These are phyloP conservation scores for Sebastes minor DNA, from an alignment of 2,797 vertebrate genomes.

Conservation along the genomic window DNA sequence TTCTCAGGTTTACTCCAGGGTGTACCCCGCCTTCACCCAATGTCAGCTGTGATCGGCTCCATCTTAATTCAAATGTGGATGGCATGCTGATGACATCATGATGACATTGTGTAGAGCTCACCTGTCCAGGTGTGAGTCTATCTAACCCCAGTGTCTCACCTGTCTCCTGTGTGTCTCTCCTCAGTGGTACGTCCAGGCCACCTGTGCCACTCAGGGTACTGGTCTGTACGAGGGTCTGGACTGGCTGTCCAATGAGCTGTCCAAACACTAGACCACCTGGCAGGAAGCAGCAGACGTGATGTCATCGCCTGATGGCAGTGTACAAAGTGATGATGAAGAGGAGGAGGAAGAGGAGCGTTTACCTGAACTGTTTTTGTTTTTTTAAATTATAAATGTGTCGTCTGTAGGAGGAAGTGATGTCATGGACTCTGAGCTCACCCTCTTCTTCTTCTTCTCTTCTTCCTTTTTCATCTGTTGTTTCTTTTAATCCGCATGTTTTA, in stretches of 20 bases:
- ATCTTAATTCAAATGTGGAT: too few species aligned
- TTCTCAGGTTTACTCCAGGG: too few species aligned
- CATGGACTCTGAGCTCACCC: slow-evolving; percentile 74
- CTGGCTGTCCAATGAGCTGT: slow-evolving; percentile 86
- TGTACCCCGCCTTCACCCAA: too few species aligned
- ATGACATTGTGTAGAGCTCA: too few species aligned
- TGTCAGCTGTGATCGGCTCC: too few species aligned
- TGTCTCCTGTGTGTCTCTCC: not conserved
- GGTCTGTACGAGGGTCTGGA: slow-evolving; percentile 89
- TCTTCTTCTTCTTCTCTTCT: slow-evolving; percentile 49
- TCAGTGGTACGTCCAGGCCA: slow-evolving; percentile 89
- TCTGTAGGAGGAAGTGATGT: slow-evolving; percentile 76
- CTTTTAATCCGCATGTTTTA: slow-evolving; percentile 79
- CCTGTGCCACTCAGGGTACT: slow-evolving; percentile 88
- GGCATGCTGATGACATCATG: too few species aligned
- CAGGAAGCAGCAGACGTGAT: slow-evolving; percentile 31
- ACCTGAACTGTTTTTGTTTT: slow-evolving; percentile 46
- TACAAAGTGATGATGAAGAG: slow-evolving; percentile 34
- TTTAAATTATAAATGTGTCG: slow-evolving; percentile 76
- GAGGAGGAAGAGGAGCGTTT: slow-evolving; percentile 26
- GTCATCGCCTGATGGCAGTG: slow-evolving; percentile 6
- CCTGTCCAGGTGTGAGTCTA: too few species aligned
- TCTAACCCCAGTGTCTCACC: not conserved
- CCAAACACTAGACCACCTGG: slow-evolving; percentile 73
- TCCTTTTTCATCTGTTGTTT: slow-evolving; percentile 48